Conservation (phyloP, 92 coral and sea anemone species). For the Micromussa lordhowensis region DNA sequence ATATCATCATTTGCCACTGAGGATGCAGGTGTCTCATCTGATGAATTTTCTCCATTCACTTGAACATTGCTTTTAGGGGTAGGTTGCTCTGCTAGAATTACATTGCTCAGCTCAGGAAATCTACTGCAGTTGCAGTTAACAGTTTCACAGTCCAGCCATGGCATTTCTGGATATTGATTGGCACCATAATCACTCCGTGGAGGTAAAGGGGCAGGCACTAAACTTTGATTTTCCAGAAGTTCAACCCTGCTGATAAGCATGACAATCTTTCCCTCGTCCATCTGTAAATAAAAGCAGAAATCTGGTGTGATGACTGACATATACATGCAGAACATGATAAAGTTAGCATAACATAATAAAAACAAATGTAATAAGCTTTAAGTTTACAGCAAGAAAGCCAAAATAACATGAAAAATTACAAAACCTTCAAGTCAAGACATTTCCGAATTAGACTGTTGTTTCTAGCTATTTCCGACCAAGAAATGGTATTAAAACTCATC, state of each 20-base stretch:
- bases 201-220: background rate
- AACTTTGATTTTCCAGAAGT: background rate
- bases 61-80: background rate
- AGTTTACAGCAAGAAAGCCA: too few species aligned
- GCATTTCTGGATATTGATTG: background rate
- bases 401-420: too few species aligned
- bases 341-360: too few species aligned
- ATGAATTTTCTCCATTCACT: background rate
- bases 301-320: too few species aligned
- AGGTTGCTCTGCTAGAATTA: background rate
- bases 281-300: background rate
- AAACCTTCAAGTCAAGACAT: too few species aligned
- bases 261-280: background rate
- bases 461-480: too few species aligned
- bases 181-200: background rate
- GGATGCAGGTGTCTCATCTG: too few species aligned
- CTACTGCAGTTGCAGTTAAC: background rate
- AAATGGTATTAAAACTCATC: too few species aligned
- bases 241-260: background rate
- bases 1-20: background rate
- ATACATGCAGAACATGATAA: background rate
- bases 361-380: too few species aligned
- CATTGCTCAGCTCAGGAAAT: background rate
- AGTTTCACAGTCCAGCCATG: background rate
- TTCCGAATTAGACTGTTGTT: too few species aligned